phyloP scores from a whole-genome alignment of 2,797 vertebrate genomes.

The Myripristis jacobus region DNA sequence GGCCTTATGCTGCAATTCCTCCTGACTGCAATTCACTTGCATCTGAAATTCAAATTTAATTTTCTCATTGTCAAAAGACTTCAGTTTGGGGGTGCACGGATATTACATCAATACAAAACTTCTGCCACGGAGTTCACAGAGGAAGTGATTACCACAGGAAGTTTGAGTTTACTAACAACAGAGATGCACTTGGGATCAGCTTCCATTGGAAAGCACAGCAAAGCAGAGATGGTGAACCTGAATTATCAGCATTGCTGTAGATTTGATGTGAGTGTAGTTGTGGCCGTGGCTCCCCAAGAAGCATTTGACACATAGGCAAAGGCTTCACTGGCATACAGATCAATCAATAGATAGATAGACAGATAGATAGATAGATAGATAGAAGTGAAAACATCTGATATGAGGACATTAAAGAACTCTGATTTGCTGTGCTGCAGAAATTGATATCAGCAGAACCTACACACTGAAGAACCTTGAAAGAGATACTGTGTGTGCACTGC shows the following conservation, averaged over 20 bases:
- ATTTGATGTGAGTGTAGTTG: no score
- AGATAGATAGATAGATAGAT: no score
- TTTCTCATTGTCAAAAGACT: no score
- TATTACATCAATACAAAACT: neutral
- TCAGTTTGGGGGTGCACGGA: neutral
- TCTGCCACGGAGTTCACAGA: neutral
- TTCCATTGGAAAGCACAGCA: no score
- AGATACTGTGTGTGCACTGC: constrained; percentile 41
- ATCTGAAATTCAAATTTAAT: neutral
- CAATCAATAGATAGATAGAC: no score
- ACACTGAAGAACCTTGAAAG: constrained; percentile 66
- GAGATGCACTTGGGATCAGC: no score
- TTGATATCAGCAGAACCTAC: constrained; percentile 60
- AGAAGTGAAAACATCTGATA: neutral
- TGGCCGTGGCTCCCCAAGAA: no score
- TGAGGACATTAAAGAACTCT: constrained; percentile 8
- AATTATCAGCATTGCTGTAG: no score
- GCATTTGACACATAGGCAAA: no score
- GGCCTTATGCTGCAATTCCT: neutral
- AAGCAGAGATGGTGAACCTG: no score
- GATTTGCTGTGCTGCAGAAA: constrained; percentile 16
- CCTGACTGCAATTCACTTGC: neutral
- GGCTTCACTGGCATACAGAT: no score
- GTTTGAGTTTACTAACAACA: neutral
- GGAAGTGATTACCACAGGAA: neutral